Conservation (phyloP, 2,888 invertebrate genomes). For the Barypeithes pellucidus region DNA sequence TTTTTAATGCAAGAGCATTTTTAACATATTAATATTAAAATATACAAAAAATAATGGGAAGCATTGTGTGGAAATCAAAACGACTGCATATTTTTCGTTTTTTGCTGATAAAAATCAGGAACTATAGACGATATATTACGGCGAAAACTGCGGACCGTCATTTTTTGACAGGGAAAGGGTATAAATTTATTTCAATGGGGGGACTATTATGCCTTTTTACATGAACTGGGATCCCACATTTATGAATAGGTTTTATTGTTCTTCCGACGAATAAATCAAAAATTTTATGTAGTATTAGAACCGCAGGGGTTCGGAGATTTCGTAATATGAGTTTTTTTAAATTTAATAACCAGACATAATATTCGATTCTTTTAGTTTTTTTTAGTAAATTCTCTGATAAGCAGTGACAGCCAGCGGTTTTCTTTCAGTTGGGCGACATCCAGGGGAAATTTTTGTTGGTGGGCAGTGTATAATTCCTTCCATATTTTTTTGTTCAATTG, state of each 20-base stretch:
- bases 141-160: conserved; percentile 25
- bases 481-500: too few relatives aligned
- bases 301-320: conserved; percentile 20
- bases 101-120: conserved; percentile 14
- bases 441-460: too few relatives aligned
- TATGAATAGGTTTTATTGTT: conserved; percentile 39
- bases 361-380: not conserved
- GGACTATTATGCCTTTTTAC: conserved; percentile 35
- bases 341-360: not conserved
- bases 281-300: conserved; percentile 19
- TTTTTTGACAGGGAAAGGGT: conserved; percentile 35
- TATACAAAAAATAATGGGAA: too few relatives aligned
- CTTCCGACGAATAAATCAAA: conserved; percentile 30
- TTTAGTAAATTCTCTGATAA: not conserved
- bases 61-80: too few relatives aligned
- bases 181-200: conserved; percentile 42
- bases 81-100: conserved; percentile 12
- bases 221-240: conserved; percentile 30
- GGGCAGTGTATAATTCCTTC: too few relatives aligned
- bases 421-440: too few relatives aligned
- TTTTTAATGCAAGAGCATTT: too few relatives aligned
- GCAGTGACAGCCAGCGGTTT: not conserved
- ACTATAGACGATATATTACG: conserved; percentile 22
- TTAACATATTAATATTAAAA: too few relatives aligned
- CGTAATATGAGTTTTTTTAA: not conserved